phyloP scores from a whole-genome alignment of 2,113 vertebrate species.

The Zingel zingel region DNA sequence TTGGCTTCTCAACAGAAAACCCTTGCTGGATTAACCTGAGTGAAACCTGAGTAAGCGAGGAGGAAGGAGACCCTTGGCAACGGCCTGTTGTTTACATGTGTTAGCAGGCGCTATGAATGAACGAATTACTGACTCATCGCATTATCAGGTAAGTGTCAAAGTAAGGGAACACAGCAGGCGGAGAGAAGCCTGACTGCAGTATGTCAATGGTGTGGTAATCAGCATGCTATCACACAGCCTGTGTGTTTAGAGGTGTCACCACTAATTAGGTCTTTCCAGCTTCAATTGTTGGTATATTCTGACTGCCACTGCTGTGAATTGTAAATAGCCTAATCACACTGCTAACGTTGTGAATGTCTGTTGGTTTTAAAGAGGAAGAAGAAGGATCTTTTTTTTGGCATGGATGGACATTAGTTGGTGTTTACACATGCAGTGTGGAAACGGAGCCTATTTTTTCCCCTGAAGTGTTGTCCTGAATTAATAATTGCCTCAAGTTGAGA shows the following conservation, averaged over 20 bases:
- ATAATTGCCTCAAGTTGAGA: conserved; percentile 27
- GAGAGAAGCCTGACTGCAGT: conserved; percentile 15
- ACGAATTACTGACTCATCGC: conserved; percentile 48
- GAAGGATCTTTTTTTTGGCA: not conserved
- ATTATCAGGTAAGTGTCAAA: conserved; percentile 50
- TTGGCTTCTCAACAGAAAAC: conserved; percentile 11
- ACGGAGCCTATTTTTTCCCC: not conserved
- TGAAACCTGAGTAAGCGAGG: conserved; percentile 38
- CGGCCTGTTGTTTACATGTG: conserved; percentile 33
- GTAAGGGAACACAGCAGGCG: conserved; percentile 21
- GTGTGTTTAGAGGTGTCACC: conserved; percentile 54
- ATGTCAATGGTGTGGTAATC: conserved; percentile 44
- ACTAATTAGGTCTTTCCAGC: conserved; percentile 62
- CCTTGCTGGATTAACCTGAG: conserved; percentile 55
- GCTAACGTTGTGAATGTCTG: conserved; percentile 9
- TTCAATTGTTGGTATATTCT: conserved; percentile 43
- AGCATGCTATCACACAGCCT: conserved; percentile 37
- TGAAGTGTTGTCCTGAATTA: conserved; percentile 25
- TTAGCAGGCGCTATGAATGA: conserved; percentile 22
- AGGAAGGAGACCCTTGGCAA: not conserved
- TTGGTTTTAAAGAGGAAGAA: conserved; percentile 5
- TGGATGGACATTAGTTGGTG: not conserved
- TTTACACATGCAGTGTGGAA: conserved; percentile 15
- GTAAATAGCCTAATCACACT: conserved; percentile 58
- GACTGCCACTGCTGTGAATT: conserved; percentile 32